A percentile compares a stretch with the other conserved stretches of the same genome.
Conservation (phyloP, 2,888 invertebrate species). For the Diachrysia chrysitis region DNA sequence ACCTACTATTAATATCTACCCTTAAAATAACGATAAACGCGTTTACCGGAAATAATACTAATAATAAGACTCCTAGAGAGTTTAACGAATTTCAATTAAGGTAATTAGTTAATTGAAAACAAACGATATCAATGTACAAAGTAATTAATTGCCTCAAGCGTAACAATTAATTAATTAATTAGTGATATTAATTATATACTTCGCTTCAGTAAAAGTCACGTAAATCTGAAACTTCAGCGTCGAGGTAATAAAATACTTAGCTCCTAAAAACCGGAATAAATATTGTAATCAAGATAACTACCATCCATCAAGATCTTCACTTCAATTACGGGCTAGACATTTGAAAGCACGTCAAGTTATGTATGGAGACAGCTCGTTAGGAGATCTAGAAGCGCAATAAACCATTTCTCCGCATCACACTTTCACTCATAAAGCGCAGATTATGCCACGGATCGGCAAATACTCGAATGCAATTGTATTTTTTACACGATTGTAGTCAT, state of each 20-base stretch:
- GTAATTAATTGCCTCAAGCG: neutral
- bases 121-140: neutral
- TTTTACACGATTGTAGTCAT: too few relatives aligned
- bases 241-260: neutral
- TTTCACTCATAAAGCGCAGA: constrained; percentile 10
- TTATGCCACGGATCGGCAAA: constrained; percentile 7
- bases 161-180: constrained; percentile 1
- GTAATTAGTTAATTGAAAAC: neutral
- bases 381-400: constrained; percentile 13
- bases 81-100: neutral
- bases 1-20: neutral
- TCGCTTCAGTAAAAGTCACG: neutral
- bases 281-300: neutral
- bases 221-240: neutral
- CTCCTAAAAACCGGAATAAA: neutral
- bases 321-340: constrained; percentile 8
- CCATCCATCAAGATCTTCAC: constrained; percentile 1
- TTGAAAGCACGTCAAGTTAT: constrained; percentile 22
- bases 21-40: neutral
- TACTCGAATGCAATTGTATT: neutral
- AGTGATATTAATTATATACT: neutral
- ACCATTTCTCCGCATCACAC: constrained; percentile 20
- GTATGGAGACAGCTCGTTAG: constrained; percentile 15
- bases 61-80: neutral
- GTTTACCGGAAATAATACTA: neutral